phyloP scores from a whole-genome alignment of 2,888 invertebrate species.

The Eupelmus urozonus region DNA sequence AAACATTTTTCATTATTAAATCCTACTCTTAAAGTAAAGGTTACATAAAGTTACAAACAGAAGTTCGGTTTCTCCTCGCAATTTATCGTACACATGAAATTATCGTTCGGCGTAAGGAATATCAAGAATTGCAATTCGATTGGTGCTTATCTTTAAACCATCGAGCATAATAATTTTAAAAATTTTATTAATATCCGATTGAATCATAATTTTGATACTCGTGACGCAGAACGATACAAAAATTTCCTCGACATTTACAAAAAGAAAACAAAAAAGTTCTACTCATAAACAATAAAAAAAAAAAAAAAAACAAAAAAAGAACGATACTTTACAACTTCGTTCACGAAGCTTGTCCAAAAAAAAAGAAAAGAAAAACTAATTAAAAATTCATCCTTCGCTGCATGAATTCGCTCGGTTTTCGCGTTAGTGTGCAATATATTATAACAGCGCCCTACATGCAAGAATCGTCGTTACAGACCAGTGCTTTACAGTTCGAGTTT shows the following conservation, averaged over 20 bases:
- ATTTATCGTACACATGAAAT: constrained; percentile 15
- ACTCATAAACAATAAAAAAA: constrained; percentile 29
- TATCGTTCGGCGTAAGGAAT: constrained; percentile 20
- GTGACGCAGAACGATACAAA: neutral
- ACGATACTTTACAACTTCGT: too few species aligned
- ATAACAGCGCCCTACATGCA: constrained; percentile 19
- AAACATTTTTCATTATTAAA: constrained; percentile 9
- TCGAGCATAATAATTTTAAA: constrained; percentile 2
- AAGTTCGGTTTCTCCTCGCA: constrained; percentile 23
- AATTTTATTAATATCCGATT: constrained; percentile 2
- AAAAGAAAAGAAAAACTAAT: neutral
- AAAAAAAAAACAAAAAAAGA: constrained; percentile 11
- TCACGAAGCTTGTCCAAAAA: too few species aligned
- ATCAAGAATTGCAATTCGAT: constrained; percentile 11
- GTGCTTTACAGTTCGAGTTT: constrained; percentile 46
- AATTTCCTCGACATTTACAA: constrained; percentile 12
- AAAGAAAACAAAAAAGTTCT: constrained; percentile 17
- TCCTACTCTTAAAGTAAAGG: constrained; percentile 17
- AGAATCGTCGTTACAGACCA: constrained; percentile 28
- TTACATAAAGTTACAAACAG: constrained; percentile 47
- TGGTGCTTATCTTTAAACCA: neutral
- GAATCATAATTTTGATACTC: neutral
- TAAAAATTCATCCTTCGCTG: constrained; percentile 25
- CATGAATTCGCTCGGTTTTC: constrained; percentile 35
- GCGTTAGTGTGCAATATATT: constrained; percentile 47